Evolutionary conservation across 1,140 invertebrate genomes (phyloP).

Genomic region (Scaptomyza montana): DNA sequence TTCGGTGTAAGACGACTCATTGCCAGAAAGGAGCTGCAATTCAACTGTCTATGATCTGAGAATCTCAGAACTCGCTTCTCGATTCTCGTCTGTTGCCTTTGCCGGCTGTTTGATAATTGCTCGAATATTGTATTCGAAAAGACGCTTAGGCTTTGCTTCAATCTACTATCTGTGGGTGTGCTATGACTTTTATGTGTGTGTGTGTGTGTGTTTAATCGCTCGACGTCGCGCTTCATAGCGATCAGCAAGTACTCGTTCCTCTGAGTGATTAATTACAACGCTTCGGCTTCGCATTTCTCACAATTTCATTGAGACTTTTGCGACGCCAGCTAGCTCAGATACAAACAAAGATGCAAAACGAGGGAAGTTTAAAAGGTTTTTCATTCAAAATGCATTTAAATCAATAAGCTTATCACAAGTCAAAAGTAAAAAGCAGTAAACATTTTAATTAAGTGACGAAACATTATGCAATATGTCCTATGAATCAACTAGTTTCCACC

Average conservation of each 20-base stretch:
- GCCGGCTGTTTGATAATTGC: slow-evolving; percentile 64
- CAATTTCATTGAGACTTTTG: slow-evolving; percentile 44
- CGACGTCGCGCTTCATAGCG: slow-evolving; percentile 35
- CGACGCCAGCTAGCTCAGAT: background rate
- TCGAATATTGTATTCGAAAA: slow-evolving; percentile 65
- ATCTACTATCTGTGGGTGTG: slow-evolving; percentile 48
- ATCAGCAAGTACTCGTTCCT: slow-evolving; percentile 16
- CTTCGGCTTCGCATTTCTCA: slow-evolving; percentile 47
- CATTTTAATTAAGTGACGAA: no score
- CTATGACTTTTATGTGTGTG: background rate
- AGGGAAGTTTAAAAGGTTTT: slow-evolving; percentile 10
- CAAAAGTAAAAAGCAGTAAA: no score
- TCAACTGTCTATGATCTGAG: slow-evolving; percentile 1
- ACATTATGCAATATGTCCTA: no score
- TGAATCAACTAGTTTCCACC: background rate
- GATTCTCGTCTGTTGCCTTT: slow-evolving; percentile 40
- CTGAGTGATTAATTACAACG: slow-evolving; percentile 42
- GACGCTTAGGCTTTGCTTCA: slow-evolving; percentile 44
- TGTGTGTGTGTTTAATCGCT: slow-evolving; percentile 60
- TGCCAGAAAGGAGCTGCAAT: background rate
- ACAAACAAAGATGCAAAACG: slow-evolving; percentile 1
- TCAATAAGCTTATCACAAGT: no score
- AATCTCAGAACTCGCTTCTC: slow-evolving; percentile 6
- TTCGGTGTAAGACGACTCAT: slow-evolving; percentile 36
- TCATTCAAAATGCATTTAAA: no score